These are phyloP conservation scores for Camelus dromedarius DNA, from an alignment of 2,113 vertebrate species.

Conservation along the genomic window DNA sequence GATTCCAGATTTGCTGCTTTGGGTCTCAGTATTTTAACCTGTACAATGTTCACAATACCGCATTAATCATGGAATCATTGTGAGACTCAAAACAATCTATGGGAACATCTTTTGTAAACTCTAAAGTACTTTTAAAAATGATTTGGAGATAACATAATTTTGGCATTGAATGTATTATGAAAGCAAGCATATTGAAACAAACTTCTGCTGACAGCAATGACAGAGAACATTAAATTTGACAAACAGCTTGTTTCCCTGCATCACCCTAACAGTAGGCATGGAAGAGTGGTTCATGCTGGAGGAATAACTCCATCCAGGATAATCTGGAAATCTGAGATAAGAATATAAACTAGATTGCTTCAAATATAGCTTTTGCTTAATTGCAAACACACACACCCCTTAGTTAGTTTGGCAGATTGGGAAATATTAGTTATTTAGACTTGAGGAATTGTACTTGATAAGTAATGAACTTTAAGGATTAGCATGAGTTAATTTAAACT, in stretches of 20 bases:
- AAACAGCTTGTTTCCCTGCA: not conserved
- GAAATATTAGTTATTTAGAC: conserved; percentile 19
- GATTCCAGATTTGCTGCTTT: not conserved
- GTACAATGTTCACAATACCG: too few relatives aligned
- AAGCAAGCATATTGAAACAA: not conserved
- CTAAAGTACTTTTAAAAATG: not conserved
- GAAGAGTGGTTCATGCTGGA: not conserved
- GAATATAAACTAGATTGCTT: not conserved
- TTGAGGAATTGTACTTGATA: not conserved
- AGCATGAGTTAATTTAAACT: not conserved
- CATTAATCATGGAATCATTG: not conserved
- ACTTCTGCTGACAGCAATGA: not conserved
- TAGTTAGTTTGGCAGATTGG: not conserved
- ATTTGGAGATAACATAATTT: not conserved
- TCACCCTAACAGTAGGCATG: not conserved
- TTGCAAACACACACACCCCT: not conserved
- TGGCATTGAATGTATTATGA: not conserved
- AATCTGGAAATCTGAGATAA: not conserved
- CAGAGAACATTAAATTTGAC: not conserved
- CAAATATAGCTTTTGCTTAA: not conserved
- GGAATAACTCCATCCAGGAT: not conserved
- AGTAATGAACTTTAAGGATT: not conserved
- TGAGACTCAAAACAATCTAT: not conserved
- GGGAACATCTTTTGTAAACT: not conserved
- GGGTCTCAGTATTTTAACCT: not conserved